Evolutionary conservation across 2,797 vertebrate genomes (phyloP).

Genomic region (Cirrhinus molitorella): DNA sequence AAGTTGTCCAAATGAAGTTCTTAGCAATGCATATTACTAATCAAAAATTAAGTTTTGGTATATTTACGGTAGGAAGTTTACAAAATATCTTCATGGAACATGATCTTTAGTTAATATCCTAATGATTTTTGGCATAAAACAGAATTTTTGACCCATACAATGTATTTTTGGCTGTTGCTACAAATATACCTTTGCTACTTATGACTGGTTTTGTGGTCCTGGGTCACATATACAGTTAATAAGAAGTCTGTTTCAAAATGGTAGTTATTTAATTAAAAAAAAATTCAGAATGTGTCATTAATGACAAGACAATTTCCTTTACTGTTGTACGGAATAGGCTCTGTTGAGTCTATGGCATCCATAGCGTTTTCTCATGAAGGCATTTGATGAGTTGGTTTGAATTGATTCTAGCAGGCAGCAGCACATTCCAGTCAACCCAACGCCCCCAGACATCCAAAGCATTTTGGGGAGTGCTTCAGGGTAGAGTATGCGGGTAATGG

Average conservation of each 20-base stretch:
- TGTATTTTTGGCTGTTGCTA: no score
- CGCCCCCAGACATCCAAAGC: slow-evolving; percentile 47
- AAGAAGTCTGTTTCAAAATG: background rate
- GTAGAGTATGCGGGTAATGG: background rate
- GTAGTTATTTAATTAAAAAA: background rate
- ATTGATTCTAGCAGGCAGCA: slow-evolving; percentile 50
- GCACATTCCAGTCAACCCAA: slow-evolving; percentile 50
- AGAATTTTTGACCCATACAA: no score
- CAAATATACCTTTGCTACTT: no score
- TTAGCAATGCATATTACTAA: no score
- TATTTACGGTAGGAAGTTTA: no score
- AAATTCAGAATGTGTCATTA: background rate
- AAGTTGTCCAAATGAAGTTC: no score
- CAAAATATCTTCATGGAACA: no score
- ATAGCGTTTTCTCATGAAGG: slow-evolving; percentile 27
- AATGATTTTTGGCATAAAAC: no score
- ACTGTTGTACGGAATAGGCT: background rate
- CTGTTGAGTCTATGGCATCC: background rate
- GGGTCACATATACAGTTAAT: background rate
- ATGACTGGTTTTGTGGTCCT: no score
- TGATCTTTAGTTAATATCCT: no score
- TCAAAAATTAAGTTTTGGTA: no score
- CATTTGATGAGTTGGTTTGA: slow-evolving; percentile 30
- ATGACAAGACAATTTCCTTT: background rate
- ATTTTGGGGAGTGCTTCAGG: slow-evolving; percentile 37